phyloP scores from a whole-genome alignment of 2,113 vertebrate genomes.

The Carollia perspicillata region DNA sequence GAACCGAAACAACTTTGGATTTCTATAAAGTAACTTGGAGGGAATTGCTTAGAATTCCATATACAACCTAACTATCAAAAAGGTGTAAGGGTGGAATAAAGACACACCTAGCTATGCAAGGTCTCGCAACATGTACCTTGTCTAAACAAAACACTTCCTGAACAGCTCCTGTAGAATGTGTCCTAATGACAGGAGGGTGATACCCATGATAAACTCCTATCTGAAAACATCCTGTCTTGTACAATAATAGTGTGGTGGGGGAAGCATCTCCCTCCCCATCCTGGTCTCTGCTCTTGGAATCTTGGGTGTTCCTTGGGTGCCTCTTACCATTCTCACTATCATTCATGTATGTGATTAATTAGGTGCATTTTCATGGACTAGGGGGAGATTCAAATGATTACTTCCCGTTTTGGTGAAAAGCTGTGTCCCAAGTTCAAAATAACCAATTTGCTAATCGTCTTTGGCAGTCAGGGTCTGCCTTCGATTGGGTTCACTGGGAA shows the following conservation, averaged over 20 bases:
- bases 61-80: not conserved
- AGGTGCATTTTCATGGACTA: not conserved
- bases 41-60: not conserved
- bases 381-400: not conserved
- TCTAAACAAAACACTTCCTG: not conserved
- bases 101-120: not conserved
- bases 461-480: not conserved
- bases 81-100: not conserved
- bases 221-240: not conserved
- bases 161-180: not conserved
- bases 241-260: not conserved
- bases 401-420: not conserved
- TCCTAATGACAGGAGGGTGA: not conserved
- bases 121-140: not conserved
- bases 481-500: not conserved
- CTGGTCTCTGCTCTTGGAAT: not conserved
- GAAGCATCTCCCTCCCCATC: not conserved
- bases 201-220: not conserved
- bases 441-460: not conserved
- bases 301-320: not conserved
- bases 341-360: not conserved
- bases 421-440: not conserved
- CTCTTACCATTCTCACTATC: not conserved
- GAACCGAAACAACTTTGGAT: not conserved
- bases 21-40: not conserved